Base-by-base conservation (phyloP, 2,113 vertebrate species). In the Pelusios castaneus region DNA sequence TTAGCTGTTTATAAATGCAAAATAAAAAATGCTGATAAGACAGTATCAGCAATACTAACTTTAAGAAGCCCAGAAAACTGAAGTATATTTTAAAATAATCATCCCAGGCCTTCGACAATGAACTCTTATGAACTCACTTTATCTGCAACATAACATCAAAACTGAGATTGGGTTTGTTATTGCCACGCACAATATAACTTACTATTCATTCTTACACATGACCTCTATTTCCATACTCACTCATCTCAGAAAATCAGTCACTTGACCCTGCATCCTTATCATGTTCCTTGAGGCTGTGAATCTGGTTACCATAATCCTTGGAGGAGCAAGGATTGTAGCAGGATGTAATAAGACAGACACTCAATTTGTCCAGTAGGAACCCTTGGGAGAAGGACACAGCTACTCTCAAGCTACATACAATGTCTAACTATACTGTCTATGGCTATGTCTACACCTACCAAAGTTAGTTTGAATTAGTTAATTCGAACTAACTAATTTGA, bases 51-150 rank as follows among this genome's bases (percentile, higher is more conserved):
- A 91, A 90, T 92, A 94, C 27, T 0, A 89, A 67, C 93, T 95
- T 91, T 95, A 95, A 89, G 96, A 97, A 94, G 93, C 95, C 95
- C 95, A 95, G 92, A 94, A 90, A 97, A 97, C 93, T n/a, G 56
- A 92, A 97, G 67, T 85, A 82, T 93, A 89, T 92, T 89, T 96
- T 92, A 95, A 96, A 97, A 97, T 91, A 95, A 97, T 91, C 93
- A 96, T 85, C 86, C 91, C 83, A 2, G 10, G 77, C 86, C 79
- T 95, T 94, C 84, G 93, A 84, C 89, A 93, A 91, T 19, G 38
- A 86, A 51, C 73, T 85, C 79, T 87, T 84, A 82, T 91, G 73
- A 14, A 0, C 0, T 27, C 67, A 45, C 89, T 91, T 84, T 34
- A 82, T 56, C 52, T 2, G 1, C 47, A 52, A 83, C 6, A 34